Percentiles rank a stretch among this genome's conserved stretches.
Evolutionary conservation across 2,113 vertebrate genomes (phyloP).

Genomic region (Rynchops niger): DNA sequence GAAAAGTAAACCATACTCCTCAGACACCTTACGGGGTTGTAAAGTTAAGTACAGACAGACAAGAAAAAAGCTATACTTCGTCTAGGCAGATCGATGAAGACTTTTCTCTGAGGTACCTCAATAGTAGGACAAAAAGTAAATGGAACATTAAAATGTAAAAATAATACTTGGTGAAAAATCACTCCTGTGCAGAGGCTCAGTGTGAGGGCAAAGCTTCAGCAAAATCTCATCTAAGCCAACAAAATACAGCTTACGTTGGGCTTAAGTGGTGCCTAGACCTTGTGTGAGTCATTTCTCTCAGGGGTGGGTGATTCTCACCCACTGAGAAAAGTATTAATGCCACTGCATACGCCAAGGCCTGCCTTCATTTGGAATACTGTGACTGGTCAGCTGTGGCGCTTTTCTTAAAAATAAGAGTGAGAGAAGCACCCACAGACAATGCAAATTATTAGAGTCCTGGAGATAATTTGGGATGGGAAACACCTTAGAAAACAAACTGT

Average conservation of each 20-base stretch:
- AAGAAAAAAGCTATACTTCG: neutral
- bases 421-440: neutral
- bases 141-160: constrained; percentile 40
- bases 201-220: neutral
- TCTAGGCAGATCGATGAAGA: constrained; percentile 3
- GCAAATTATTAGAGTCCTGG: neutral
- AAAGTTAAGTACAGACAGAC: neutral
- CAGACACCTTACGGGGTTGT: neutral
- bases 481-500: neutral
- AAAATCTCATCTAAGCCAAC: constrained; percentile 51
- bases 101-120: constrained; percentile 13
- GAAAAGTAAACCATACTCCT: neutral
- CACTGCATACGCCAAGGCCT: neutral
- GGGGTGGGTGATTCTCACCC: constrained; percentile 13
- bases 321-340: constrained; percentile 42
- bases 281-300: constrained; percentile 38
- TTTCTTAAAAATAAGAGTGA: neutral
- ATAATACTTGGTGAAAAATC: constrained; percentile 45
- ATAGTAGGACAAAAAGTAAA: constrained; percentile 24
- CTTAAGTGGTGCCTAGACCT: constrained; percentile 50
- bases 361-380: neutral
- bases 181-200: neutral
- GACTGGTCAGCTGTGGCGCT: neutral
- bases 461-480: neutral
- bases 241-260: constrained; percentile 40